A percentile compares a stretch with the other conserved stretches of the same genome.
phyloP scores from a whole-genome alignment of 2,797 vertebrate genomes.

The Oreochromis mossambicus region DNA sequence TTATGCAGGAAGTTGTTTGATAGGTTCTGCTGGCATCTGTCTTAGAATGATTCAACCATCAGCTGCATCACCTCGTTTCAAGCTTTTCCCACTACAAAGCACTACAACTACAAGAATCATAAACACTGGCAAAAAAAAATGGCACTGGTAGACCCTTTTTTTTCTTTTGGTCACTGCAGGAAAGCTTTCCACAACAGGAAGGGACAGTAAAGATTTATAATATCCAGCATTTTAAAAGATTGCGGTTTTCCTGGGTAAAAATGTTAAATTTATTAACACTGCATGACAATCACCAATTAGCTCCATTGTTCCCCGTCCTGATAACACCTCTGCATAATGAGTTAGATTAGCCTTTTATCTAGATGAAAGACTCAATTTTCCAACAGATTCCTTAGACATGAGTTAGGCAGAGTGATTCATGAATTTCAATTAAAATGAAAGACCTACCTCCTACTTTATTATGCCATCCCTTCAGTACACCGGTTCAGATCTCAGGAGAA shows the following conservation, averaged over 20 bases:
- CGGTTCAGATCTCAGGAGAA: slow-evolving; percentile 72
- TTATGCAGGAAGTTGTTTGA: slow-evolving; percentile 43
- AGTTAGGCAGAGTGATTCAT: slow-evolving; percentile 77
- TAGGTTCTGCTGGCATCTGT: slow-evolving; percentile 24
- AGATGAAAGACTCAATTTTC: slow-evolving; percentile 82
- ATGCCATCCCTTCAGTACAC: slow-evolving; percentile 69
- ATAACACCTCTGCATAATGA: slow-evolving; percentile 82
- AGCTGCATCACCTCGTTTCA: not conserved
- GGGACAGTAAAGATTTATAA: slow-evolving; percentile 22
- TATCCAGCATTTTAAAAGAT: slow-evolving; percentile 48
- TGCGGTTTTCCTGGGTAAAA: slow-evolving; percentile 43
- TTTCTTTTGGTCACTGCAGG: not conserved
- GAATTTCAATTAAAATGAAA: slow-evolving; percentile 84
- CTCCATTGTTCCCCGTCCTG: slow-evolving; percentile 74
- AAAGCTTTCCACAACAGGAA: not conserved
- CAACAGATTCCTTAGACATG: slow-evolving; percentile 75
- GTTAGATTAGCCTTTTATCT: slow-evolving; percentile 82
- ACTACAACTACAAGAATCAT: not conserved
- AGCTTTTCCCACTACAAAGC: slow-evolving; percentile 6
- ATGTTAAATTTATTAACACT: slow-evolving; percentile 70
- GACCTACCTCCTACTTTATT: slow-evolving; percentile 75
- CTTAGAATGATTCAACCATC: not conserved
- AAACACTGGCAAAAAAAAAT: slow-evolving; percentile 21
- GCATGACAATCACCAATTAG: slow-evolving; percentile 78
- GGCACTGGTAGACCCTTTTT: not conserved